phyloP scores from a whole-genome alignment of 1,140 invertebrate genomes.

The Papilio polytes region DNA sequence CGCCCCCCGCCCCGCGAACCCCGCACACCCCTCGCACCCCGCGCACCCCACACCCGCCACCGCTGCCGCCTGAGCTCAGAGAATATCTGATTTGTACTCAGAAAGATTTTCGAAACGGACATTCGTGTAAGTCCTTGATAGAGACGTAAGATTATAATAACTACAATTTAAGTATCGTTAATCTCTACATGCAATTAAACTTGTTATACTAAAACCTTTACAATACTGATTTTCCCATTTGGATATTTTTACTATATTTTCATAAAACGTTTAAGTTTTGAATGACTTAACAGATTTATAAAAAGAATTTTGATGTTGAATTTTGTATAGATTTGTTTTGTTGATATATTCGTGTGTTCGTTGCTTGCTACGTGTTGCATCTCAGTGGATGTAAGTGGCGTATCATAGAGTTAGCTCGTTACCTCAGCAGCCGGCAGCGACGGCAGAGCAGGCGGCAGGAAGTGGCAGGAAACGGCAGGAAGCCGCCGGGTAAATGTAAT shows the following conservation, averaged over 20 bases:
- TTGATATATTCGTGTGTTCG: background rate
- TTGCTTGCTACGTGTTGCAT: background rate
- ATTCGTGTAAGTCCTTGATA: background rate
- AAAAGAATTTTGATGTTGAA: background rate
- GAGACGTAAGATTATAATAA: background rate
- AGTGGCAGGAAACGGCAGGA: slow-evolving; percentile 31
- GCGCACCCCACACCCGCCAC: slow-evolving; percentile 23
- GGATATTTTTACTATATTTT: background rate
- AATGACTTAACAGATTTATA: background rate
- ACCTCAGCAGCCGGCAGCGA: slow-evolving; percentile 1
- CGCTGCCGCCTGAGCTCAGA: background rate
- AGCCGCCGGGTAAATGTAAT: slow-evolving; percentile 55
- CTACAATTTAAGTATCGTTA: too few species aligned
- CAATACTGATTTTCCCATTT: background rate
- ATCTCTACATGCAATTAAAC: too few species aligned
- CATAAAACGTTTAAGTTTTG: background rate
- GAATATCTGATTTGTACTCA: slow-evolving; percentile 45
- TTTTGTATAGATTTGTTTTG: background rate
- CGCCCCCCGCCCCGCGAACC: slow-evolving; percentile 37
- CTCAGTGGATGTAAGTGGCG: background rate
- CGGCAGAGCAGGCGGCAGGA: background rate
- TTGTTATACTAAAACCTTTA: background rate
- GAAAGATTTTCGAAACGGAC: background rate
- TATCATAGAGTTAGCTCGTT: slow-evolving; percentile 19
- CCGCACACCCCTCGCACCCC: slow-evolving; percentile 38